phyloP scores from a whole-genome alignment of 2,797 vertebrate species.

The Premnoplex brunnescens region DNA sequence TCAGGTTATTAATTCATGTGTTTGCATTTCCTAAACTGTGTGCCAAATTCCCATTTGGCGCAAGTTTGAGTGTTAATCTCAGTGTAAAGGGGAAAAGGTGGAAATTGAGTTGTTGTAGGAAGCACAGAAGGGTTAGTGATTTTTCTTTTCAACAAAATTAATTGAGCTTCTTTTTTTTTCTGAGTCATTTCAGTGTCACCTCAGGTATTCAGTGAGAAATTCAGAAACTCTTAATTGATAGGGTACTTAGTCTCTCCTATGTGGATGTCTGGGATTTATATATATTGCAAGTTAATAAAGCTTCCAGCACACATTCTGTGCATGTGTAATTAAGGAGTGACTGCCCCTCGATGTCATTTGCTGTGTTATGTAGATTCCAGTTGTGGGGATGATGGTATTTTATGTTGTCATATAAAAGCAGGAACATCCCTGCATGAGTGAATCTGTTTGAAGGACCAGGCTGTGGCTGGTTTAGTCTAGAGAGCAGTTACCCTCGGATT shows the following conservation, averaged over 20 bases:
- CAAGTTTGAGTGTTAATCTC: background rate
- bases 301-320: background rate
- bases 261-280: background rate
- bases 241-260: background rate
- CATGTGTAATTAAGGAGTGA: background rate
- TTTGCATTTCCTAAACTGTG: background rate
- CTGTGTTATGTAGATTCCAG: background rate
- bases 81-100: background rate
- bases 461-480: constrained; percentile 29
- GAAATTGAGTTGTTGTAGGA: background rate
- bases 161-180: background rate
- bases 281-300: background rate
- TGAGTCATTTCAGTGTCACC: background rate
- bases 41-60: background rate
- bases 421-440: background rate
- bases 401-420: background rate
- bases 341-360: background rate
- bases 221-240: background rate
- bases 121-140: background rate
- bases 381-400: background rate
- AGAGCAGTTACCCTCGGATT: background rate
- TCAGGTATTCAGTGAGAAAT: background rate
- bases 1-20: background rate
- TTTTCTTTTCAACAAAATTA: background rate
- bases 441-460: background rate